Percentiles rank a stretch among this genome's conserved stretches.
Evolutionary conservation across 2,797 vertebrate species (phyloP).

Genomic region (Onychomys arenicola): DNA sequence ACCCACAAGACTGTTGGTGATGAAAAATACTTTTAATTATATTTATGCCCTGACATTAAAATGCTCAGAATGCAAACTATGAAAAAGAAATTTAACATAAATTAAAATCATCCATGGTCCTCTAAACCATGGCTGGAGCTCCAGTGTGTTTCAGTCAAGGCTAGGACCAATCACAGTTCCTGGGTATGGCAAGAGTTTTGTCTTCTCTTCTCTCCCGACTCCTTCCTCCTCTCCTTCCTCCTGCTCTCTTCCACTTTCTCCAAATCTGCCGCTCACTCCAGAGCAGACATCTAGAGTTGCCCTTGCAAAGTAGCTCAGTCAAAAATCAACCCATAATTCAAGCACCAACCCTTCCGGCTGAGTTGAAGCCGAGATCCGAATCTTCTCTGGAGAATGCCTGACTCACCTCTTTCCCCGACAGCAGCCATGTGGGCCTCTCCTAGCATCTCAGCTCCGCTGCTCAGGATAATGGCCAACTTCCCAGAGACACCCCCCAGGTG

Average conservation of each 20-base stretch:
- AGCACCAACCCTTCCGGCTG: neutral
- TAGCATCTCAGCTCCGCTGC: neutral
- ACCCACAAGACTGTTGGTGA: conserved; percentile 14
- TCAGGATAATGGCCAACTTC: neutral
- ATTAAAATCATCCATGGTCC: neutral
- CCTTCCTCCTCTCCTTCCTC: neutral
- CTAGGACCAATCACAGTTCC: neutral
- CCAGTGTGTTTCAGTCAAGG: neutral
- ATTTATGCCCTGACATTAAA: conserved; percentile 39
- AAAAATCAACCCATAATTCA: neutral
- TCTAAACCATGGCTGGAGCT: neutral
- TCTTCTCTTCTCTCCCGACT: neutral
- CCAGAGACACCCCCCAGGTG: neutral
- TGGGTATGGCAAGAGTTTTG: neutral
- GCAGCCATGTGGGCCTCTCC: neutral
- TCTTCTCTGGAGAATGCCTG: neutral
- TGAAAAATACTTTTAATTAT: conserved; percentile 63
- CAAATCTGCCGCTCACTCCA: neutral
- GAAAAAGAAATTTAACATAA: conserved; percentile 48
- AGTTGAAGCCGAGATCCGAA: neutral
- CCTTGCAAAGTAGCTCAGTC: neutral
- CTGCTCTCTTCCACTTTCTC: neutral
- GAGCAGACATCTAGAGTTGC: neutral
- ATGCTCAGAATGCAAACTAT: conserved; percentile 21
- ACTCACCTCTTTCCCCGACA: neutral